These are phyloP conservation scores for Petrocephalus zakoni DNA, from an alignment of 2,113 vertebrate genomes.

Conservation along the genomic window DNA sequence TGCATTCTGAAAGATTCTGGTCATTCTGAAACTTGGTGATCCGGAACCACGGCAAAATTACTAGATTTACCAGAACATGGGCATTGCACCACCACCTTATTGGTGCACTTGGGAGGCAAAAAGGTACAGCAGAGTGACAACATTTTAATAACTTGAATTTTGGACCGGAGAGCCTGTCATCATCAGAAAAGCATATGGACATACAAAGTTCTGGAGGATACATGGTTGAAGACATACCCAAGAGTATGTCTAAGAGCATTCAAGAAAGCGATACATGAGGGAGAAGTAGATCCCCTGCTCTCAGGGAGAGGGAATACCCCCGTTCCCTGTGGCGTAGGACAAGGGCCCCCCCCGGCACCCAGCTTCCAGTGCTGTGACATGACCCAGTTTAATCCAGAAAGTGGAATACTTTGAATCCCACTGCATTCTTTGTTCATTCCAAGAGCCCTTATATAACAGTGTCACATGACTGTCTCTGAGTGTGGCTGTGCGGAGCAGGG, in stretches of 20 bases:
- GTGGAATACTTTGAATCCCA: conserved; percentile 59
- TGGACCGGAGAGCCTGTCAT: not conserved
- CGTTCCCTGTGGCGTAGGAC: not conserved
- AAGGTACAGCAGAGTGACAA: not conserved
- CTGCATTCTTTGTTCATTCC: conserved; percentile 66
- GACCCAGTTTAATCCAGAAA: conserved; percentile 54
- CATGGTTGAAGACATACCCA: not conserved
- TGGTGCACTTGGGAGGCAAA: not conserved
- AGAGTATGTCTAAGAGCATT: not conserved
- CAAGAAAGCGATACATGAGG: not conserved
- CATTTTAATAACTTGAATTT: not conserved
- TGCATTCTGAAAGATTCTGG: not conserved
- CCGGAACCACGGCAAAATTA: not conserved
- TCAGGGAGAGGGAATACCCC: not conserved
- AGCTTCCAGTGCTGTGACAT: conserved; percentile 54
- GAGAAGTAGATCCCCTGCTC: not conserved
- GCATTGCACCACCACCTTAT: not conserved
- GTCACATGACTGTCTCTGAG: conserved; percentile 56
- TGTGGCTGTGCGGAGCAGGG: conserved; percentile 46
- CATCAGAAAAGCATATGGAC: not conserved
- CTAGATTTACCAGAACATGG: not conserved
- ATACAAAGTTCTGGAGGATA: not conserved
- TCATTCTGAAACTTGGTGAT: not conserved
- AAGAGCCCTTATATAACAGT: conserved; percentile 57
- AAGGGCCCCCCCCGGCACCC: conserved; percentile 46